A percentile compares a stretch with the other conserved stretches of the same genome.
phyloP scores from a whole-genome alignment of 1,140 invertebrate genomes.

The Whitmania pigra region DNA sequence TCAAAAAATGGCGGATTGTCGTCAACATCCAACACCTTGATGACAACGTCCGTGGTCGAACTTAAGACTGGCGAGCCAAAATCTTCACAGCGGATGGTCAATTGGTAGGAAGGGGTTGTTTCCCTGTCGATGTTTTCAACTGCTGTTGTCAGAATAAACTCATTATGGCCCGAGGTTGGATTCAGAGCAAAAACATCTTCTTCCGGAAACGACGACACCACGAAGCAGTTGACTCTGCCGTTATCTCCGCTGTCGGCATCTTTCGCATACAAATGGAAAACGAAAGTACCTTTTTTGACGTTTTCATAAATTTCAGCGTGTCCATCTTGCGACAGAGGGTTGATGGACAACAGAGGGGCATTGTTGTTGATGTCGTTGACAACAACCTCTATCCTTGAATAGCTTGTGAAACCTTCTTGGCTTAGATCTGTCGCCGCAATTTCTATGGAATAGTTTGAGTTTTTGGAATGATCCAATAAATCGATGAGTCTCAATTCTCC shows the following conservation, averaged over 20 bases:
- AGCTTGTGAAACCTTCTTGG: background rate
- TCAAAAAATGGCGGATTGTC: no score
- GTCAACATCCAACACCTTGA: no score
- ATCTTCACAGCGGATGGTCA: slow-evolving; percentile 13
- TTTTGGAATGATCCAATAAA: slow-evolving; percentile 29
- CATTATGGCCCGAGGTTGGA: background rate
- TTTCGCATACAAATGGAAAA: background rate
- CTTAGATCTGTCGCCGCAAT: slow-evolving; percentile 30
- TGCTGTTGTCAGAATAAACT: background rate
- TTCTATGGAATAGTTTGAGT: slow-evolving; percentile 29
- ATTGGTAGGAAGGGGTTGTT: slow-evolving; percentile 5
- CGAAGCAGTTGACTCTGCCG: slow-evolving; percentile 3
- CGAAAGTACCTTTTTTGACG: background rate
- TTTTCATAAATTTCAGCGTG: slow-evolving; percentile 4
- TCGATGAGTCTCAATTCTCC: slow-evolving; percentile 26
- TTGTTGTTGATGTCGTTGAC: slow-evolving; percentile 23
- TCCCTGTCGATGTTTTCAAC: slow-evolving; percentile 7
- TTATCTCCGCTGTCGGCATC: slow-evolving; percentile 13
- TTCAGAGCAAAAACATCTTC: slow-evolving; percentile 19
- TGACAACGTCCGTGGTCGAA: no score
- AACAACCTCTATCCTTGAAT: background rate
- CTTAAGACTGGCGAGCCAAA: no score
- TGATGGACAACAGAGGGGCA: slow-evolving; percentile 14
- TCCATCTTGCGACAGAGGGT: slow-evolving; percentile 8
- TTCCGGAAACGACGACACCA: background rate